Percentiles rank a stretch among this genome's conserved stretches.
These are phyloP conservation scores for Stratiomys singularior DNA, from an alignment of 2,888 invertebrate species.

Conservation along the genomic window DNA sequence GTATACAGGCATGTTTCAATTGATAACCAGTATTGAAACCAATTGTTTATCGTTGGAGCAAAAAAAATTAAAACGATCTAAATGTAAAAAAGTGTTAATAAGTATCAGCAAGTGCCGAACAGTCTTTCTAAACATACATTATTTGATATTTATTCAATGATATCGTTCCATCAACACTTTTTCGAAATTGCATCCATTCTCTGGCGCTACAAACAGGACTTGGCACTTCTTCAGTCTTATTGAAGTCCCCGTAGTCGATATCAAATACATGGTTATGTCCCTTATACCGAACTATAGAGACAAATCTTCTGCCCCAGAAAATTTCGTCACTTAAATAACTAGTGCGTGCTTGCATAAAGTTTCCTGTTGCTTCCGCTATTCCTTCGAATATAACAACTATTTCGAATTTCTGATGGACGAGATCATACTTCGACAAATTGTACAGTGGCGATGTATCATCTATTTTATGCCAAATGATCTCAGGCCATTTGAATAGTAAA, in stretches of 20 bases:
- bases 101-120: no score
- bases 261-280: slow-evolving; percentile 76
- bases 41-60: no score
- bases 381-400: slow-evolving; percentile 90
- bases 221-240: slow-evolving; percentile 83
- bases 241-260: slow-evolving; percentile 90
- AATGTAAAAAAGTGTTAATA: no score
- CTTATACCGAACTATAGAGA: slow-evolving; percentile 79
- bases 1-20: no score
- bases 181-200: slow-evolving; percentile 67
- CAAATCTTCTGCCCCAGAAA: slow-evolving; percentile 88
- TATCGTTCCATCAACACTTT: no score
- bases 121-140: no score
- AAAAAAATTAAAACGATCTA: no score
- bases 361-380: slow-evolving; percentile 88
- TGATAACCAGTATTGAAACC: no score
- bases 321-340: slow-evolving; percentile 82
- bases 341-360: slow-evolving; percentile 82
- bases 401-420: slow-evolving; percentile 84
- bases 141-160: no score
- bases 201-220: slow-evolving; percentile 85
- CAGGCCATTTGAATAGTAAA: slow-evolving; percentile 96
- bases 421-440: slow-evolving; percentile 86
- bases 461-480: slow-evolving; percentile 91
- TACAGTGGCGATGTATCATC: slow-evolving; percentile 88